These are phyloP conservation scores for Regulus satrapa DNA, from an alignment of 2,113 vertebrate genomes.

Conservation along the genomic window DNA sequence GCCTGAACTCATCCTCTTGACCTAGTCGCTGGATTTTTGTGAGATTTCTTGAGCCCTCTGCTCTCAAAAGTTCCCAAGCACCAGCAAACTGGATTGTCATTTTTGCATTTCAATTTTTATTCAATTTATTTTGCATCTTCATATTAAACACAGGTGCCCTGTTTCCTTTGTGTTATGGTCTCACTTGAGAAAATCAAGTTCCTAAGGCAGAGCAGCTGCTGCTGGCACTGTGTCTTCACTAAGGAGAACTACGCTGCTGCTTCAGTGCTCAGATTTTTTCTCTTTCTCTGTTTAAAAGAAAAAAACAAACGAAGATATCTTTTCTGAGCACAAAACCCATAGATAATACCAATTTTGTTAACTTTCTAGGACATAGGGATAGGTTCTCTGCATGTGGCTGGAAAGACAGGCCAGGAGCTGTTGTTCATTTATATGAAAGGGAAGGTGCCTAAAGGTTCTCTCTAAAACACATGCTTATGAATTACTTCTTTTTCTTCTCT, in stretches of 20 bases:
- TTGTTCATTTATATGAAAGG: background rate
- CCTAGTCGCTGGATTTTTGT: background rate
- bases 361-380: background rate
- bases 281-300: background rate
- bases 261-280: background rate
- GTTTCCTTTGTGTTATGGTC: background rate
- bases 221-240: background rate
- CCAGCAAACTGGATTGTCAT: background rate
- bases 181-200: background rate
- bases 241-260: background rate
- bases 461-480: background rate
- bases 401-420: background rate
- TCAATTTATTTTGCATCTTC: background rate
- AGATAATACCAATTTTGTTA: background rate
- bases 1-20: background rate
- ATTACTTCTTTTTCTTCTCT: conserved; percentile 4
- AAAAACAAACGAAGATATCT: background rate
- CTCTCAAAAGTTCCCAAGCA: background rate
- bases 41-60: background rate
- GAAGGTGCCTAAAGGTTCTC: background rate
- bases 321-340: background rate
- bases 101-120: background rate
- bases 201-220: background rate
- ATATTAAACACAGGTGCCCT: background rate
- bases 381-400: background rate